phyloP scores from a whole-genome alignment of 2,888 invertebrate genomes.

The Nomada goodeniana region DNA sequence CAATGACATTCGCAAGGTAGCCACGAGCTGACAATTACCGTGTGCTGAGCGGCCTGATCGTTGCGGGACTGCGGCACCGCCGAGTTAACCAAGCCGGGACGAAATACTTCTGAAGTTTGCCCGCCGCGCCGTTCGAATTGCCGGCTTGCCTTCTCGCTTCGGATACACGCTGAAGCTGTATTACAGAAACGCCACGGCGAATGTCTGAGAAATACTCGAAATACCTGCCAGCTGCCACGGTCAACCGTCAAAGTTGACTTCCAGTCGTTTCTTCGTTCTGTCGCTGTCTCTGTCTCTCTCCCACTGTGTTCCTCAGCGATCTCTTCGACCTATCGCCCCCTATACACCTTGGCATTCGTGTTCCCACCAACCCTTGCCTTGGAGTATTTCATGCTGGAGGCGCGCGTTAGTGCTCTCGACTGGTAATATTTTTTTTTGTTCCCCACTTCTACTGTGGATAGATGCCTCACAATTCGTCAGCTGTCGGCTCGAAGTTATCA shows the following conservation, averaged over 20 bases:
- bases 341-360: background rate
- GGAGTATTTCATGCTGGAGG: background rate
- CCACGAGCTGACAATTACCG: constrained; percentile 62
- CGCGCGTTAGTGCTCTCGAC: constrained; percentile 8
- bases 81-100: constrained; percentile 48
- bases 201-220: constrained; percentile 66
- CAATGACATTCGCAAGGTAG: constrained; percentile 57
- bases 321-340: background rate
- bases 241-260: constrained; percentile 68
- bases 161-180: constrained; percentile 59
- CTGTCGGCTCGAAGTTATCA: background rate
- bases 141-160: constrained; percentile 36
- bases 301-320: too few relatives aligned
- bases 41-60: constrained; percentile 46
- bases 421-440: constrained; percentile 16
- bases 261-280: constrained; percentile 18
- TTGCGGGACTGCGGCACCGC: constrained; percentile 14
- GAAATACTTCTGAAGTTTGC: constrained; percentile 63
- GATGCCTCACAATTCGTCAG: background rate
- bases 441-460: background rate
- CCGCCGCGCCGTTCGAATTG: constrained; percentile 35
- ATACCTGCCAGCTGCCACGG: constrained; percentile 60
- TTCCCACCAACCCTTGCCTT: too few relatives aligned
- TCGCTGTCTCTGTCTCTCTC: background rate
- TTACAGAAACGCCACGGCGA: constrained; percentile 49